Evolutionary conservation across 23 tunicate species (phyloP).

Genomic region (Styela clava): DNA sequence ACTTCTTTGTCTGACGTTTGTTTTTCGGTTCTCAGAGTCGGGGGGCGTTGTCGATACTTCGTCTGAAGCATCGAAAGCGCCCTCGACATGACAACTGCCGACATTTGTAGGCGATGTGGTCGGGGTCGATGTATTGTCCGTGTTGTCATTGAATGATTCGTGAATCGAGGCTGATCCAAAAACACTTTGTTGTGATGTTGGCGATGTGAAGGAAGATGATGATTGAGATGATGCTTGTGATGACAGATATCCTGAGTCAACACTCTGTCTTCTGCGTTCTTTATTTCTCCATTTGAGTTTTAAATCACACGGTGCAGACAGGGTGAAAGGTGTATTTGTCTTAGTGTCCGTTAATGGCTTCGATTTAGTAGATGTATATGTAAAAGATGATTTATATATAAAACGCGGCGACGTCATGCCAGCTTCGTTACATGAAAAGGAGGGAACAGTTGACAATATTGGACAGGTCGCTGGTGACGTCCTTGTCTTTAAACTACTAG

Average conservation of each 20-base stretch:
- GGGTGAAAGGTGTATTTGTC: neutral
- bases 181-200: constrained; percentile 20
- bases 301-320: constrained; percentile 1
- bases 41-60: neutral
- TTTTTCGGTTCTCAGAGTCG: neutral
- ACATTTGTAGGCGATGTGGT: constrained; percentile 3
- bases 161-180: constrained; percentile 7
- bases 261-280: constrained; percentile 18
- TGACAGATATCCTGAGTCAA: constrained; percentile 25
- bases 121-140: neutral
- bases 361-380: neutral
- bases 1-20: constrained; percentile 27
- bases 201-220: constrained; percentile 32
- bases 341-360: neutral
- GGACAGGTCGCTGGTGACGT: constrained; percentile 20
- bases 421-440: neutral
- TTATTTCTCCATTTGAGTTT: constrained; percentile 28
- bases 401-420: neutral
- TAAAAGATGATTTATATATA: constrained; percentile 3
- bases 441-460: neutral
- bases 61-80: constrained; percentile 5
- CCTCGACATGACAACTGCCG: constrained; percentile 23
- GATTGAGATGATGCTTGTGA: constrained; percentile 33
- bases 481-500: neutral
- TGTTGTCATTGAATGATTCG: neutral